A percentile compares a stretch with the other conserved stretches of the same genome.
These are phyloP conservation scores for Drosophila barbarae DNA, from an alignment of 2,888 invertebrate species.

Conservation along the genomic window DNA sequence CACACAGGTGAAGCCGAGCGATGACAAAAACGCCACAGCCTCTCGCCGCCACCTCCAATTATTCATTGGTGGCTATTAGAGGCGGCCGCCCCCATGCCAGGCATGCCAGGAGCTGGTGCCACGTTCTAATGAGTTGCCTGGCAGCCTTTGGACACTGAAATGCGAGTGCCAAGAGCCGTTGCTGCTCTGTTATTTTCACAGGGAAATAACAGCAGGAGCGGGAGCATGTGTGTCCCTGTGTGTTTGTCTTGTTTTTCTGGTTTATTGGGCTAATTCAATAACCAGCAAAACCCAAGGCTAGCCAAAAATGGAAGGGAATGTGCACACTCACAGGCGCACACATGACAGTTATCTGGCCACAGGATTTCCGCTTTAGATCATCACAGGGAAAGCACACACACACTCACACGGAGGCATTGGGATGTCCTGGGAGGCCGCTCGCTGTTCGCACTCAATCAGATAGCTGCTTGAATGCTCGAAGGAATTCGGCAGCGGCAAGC, in stretches of 20 bases:
- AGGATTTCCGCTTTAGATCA: conserved; percentile 78
- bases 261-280: conserved; percentile 81
- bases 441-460: conserved; percentile 80
- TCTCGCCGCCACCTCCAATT: conserved; percentile 52
- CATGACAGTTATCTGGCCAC: conserved; percentile 74
- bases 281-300: conserved; percentile 69
- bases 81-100: not conserved
- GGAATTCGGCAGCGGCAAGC: conserved; percentile 65
- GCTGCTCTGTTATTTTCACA: conserved; percentile 63
- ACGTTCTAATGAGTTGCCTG: conserved; percentile 72
- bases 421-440: conserved; percentile 51
- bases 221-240: conserved; percentile 6
- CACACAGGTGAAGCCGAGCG: conserved; percentile 23
- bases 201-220: not conserved
- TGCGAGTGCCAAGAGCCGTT: conserved; percentile 60
- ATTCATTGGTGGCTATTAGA: conserved; percentile 59
- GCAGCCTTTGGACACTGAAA: conserved; percentile 63
- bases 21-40: conserved; percentile 47
- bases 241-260: conserved; percentile 78
- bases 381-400: conserved; percentile 55
- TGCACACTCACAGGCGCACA: conserved; percentile 39
- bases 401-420: conserved; percentile 32
- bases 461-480: conserved; percentile 58
- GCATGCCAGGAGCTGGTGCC: conserved; percentile 29
- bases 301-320: conserved; percentile 37